phyloP scores from a whole-genome alignment of 2,113 vertebrate genomes.

The Rhodinocichla rosea region DNA sequence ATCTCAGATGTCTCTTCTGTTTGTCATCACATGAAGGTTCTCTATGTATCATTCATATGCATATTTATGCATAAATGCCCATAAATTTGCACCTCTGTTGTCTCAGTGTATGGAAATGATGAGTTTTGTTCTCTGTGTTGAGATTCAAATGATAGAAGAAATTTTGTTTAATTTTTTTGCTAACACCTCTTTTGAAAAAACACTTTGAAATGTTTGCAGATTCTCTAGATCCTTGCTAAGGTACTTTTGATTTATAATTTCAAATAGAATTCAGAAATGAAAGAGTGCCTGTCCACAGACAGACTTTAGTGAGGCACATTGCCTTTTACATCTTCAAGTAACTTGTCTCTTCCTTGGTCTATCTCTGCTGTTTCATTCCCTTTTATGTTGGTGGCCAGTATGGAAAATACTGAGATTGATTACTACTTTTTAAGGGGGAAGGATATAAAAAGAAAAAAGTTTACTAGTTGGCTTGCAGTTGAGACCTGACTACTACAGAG shows the following conservation, averaged over 20 bases:
- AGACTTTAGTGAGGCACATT: background rate
- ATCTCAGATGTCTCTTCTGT: background rate
- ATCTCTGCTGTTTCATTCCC: slow-evolving; percentile 40
- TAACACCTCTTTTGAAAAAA: background rate
- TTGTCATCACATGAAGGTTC: background rate
- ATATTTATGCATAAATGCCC: background rate
- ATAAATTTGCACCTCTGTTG: background rate
- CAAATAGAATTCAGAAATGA: slow-evolving; percentile 62
- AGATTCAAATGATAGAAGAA: background rate
- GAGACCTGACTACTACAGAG: background rate
- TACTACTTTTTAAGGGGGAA: background rate
- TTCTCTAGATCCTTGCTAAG: slow-evolving; percentile 29
- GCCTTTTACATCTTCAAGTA: slow-evolving; percentile 18
- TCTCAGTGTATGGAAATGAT: background rate
- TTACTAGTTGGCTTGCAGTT: background rate
- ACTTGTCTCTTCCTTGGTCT: background rate
- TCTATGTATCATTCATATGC: background rate
- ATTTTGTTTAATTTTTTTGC: background rate
- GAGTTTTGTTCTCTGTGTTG: background rate
- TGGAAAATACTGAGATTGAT: slow-evolving; percentile 26
- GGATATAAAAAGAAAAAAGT: background rate
- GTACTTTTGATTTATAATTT: slow-evolving; percentile 58
- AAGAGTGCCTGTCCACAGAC: background rate
- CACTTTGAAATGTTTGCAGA: background rate
- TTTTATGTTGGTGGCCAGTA: slow-evolving; percentile 37